Evolutionary conservation across 2,113 vertebrate genomes (phyloP).

Genomic region (Otis tarda): DNA sequence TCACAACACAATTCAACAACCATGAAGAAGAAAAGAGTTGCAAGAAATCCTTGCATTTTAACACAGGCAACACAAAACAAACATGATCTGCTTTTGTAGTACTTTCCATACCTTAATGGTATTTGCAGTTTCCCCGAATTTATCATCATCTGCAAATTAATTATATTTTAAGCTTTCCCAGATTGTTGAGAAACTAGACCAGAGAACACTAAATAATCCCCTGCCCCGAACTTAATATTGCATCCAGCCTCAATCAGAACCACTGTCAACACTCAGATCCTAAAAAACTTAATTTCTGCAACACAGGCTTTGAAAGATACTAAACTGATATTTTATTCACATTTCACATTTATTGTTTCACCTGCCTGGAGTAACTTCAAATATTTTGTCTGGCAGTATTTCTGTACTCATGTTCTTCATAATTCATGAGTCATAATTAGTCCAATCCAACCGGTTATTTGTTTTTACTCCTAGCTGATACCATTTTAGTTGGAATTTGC

Average conservation of each 20-base stretch:
- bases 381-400: neutral
- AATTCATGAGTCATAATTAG: neutral
- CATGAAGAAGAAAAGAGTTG: neutral
- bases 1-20: neutral
- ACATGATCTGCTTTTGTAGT: fast-evolving
- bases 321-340: neutral
- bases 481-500: neutral
- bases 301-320: neutral
- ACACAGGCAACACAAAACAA: neutral
- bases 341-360: neutral
- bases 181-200: neutral
- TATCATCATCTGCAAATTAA: neutral
- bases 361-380: neutral
- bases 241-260: neutral
- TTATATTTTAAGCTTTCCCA: neutral
- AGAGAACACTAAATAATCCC: neutral
- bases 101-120: neutral
- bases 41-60: neutral
- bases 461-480: neutral
- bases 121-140: neutral
- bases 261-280: neutral
- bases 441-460: neutral
- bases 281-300: neutral
- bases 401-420: neutral
- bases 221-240: neutral